Conservation (phyloP, 92 coral and sea anemone species). For the Meandrina meandrites region DNA sequence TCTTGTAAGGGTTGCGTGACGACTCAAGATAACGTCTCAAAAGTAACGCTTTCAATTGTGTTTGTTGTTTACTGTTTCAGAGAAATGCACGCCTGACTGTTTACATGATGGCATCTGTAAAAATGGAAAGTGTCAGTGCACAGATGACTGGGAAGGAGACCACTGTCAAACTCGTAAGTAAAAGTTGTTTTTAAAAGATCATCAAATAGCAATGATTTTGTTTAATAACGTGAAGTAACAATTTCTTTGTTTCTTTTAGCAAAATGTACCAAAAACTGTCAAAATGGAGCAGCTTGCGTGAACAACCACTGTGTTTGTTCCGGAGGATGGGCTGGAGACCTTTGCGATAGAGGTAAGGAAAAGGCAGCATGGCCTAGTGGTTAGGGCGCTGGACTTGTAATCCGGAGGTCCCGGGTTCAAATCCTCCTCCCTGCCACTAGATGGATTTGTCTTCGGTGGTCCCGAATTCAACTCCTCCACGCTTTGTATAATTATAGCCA, state of each 20-base stretch:
- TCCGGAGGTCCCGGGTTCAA: no score
- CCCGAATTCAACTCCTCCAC: no score
- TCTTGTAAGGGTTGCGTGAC: neutral
- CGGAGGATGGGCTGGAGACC: constrained; percentile 54
- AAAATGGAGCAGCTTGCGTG: constrained; percentile 63
- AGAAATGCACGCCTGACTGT: constrained; percentile 58
- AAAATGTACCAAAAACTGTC: constrained; percentile 49
- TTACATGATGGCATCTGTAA: constrained; percentile 56
- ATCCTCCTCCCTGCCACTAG: no score
- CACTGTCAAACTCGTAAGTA: constrained; percentile 57
- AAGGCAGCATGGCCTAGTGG: no score
- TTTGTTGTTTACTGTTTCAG: constrained; percentile 25
- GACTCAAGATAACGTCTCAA: no score
- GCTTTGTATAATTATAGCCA: no score
- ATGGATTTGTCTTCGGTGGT: no score
- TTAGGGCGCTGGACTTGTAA: no score
- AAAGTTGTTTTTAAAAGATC: neutral
- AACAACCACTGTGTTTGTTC: constrained; percentile 56
- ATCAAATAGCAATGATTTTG: neutral
- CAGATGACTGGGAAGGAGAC: constrained; percentile 53
- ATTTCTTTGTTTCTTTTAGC: constrained; percentile 9
- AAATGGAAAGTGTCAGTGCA: constrained; percentile 58
- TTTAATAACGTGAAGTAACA: neutral
- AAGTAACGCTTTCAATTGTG: neutral
- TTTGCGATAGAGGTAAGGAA: constrained; percentile 48